Evolutionary conservation across 1,140 invertebrate species (phyloP).

Genomic region (Tribolium madens): DNA sequence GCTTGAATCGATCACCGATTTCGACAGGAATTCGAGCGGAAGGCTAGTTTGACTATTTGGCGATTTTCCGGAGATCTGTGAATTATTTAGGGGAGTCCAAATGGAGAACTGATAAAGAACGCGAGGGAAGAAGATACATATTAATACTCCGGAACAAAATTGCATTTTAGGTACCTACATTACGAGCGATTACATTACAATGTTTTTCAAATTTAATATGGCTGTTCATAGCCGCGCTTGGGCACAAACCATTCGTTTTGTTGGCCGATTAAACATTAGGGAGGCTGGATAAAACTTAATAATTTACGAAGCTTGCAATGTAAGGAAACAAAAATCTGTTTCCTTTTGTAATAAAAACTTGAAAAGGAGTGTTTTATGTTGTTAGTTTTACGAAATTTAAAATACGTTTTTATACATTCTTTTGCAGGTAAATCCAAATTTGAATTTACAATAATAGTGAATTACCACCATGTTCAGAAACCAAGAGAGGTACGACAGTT

Average conservation of each 20-base stretch:
- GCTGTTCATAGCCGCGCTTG: constrained; percentile 1
- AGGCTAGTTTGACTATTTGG: background rate
- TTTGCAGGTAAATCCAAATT: too few relatives aligned
- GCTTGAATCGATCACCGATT: background rate
- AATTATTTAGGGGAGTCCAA: background rate
- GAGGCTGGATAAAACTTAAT: background rate
- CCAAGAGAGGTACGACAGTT: too few relatives aligned
- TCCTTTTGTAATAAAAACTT: background rate
- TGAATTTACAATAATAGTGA: too few relatives aligned
- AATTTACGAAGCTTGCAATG: constrained; percentile 4
- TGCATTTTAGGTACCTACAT: constrained; percentile 17
- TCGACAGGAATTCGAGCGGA: constrained; percentile 4
- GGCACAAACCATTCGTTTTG: constrained; percentile 6
- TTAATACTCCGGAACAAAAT: constrained; percentile 23
- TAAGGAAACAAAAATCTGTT: background rate
- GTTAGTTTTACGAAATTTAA: background rate
- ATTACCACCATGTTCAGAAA: too few relatives aligned
- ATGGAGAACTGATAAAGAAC: constrained; percentile 15
- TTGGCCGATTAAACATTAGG: background rate
- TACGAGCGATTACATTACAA: constrained; percentile 11
- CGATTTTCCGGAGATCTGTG: background rate
- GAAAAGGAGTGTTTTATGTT: background rate
- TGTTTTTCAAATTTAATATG: constrained; percentile 15
- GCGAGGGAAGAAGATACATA: constrained; percentile 15
- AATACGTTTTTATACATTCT: too few relatives aligned